Percentiles rank a stretch among this genome's conserved stretches.
phyloP scores from a whole-genome alignment of 2,797 vertebrate genomes.

The Dipus sagitta region DNA sequence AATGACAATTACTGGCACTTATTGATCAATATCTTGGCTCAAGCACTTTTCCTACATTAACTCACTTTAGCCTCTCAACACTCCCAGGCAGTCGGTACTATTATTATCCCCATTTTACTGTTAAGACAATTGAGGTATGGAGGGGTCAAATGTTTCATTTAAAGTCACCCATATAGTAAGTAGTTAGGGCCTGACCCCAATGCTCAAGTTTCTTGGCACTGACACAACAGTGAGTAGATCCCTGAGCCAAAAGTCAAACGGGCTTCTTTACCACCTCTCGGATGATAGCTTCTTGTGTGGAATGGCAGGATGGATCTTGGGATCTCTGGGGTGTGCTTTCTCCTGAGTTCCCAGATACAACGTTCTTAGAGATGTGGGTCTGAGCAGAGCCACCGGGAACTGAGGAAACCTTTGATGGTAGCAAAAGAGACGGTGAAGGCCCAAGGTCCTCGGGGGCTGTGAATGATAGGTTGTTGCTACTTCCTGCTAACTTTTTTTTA shows the following conservation, averaged over 20 bases:
- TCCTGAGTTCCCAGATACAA: conserved; percentile 19
- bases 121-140: conserved; percentile 64
- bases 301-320: not conserved
- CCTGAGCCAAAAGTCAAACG: not conserved
- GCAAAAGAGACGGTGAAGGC: not conserved
- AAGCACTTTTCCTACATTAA: conserved; percentile 67
- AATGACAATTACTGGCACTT: conserved; percentile 73
- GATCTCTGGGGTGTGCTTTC: not conserved
- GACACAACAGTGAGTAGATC: not conserved
- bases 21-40: conserved; percentile 70
- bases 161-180: not conserved
- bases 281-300: not conserved
- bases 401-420: not conserved
- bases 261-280: not conserved
- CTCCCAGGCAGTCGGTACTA: not conserved
- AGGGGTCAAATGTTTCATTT: conserved; percentile 40
- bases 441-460: not conserved
- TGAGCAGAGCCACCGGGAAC: not conserved
- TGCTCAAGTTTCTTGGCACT: not conserved
- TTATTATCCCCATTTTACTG: conserved; percentile 61
- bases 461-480: not conserved
- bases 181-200: not conserved
- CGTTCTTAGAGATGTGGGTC: not conserved
- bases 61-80: conserved; percentile 57
- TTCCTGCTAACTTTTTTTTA: not conserved